Evolutionary conservation across 2,797 vertebrate genomes (phyloP).

Genomic region (Poecilia wingei): DNA sequence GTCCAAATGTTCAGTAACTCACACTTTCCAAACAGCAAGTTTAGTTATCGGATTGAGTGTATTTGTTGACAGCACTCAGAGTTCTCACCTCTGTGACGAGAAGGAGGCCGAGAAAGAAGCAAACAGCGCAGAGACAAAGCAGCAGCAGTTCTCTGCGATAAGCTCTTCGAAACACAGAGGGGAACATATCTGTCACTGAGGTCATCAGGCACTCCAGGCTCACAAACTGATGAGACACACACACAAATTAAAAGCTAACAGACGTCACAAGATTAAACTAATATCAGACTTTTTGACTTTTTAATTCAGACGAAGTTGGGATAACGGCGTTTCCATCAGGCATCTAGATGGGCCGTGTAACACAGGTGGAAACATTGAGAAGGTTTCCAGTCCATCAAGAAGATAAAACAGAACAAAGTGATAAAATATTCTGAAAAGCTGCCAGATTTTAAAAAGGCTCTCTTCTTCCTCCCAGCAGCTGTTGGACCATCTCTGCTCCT

Average conservation of each 20-base stretch:
- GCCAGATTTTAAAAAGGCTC: too few relatives aligned
- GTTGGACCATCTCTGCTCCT: too few relatives aligned
- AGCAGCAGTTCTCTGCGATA: constrained; percentile 87
- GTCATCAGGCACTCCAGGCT: constrained; percentile 92
- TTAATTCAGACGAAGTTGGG: not conserved
- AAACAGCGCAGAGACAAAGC: constrained; percentile 79
- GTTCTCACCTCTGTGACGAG: constrained; percentile 87
- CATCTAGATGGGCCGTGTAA: not conserved
- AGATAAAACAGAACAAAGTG: not conserved
- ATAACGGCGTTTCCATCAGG: not conserved
- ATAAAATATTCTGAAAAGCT: not conserved
- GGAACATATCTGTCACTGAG: constrained; percentile 88
- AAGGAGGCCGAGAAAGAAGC: constrained; percentile 87
- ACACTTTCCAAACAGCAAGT: not conserved
- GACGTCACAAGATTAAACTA: not conserved
- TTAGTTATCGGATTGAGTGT: not conserved
- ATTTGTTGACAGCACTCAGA: not conserved
- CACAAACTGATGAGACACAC: constrained; percentile 82
- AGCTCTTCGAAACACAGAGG: constrained; percentile 82
- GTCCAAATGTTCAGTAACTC: not conserved
- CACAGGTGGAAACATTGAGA: not conserved
- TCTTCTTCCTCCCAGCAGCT: not conserved
- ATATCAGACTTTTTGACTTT: not conserved
- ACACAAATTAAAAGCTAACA: constrained; percentile 3
- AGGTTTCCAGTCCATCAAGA: not conserved